These are phyloP conservation scores for Babyrousa celebensis DNA, from an alignment of 2,797 vertebrate genomes.

Conservation along the genomic window DNA sequence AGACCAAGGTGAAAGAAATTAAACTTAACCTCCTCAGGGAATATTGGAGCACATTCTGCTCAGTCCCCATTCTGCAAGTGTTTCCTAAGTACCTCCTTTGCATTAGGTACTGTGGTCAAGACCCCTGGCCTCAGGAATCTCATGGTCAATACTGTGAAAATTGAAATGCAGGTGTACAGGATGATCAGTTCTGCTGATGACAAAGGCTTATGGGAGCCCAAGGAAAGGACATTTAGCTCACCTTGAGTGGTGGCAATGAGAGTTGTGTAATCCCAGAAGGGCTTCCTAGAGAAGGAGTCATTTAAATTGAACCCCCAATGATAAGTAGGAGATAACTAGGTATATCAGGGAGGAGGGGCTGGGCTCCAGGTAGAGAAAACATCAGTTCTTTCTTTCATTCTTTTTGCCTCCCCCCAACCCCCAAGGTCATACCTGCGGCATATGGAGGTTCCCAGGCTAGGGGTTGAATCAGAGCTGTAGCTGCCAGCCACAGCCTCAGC, in stretches of 20 bases:
- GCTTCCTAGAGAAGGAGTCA: not conserved
- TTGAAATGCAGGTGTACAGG: not conserved
- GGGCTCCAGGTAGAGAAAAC: not conserved
- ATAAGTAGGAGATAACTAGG: not conserved
- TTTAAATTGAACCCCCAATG: not conserved
- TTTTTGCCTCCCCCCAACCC: no score
- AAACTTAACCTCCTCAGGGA: constrained; percentile 45
- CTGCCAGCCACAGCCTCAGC: no score
- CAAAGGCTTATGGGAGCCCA: not conserved
- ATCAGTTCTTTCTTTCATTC: not conserved
- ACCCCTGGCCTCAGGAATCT: not conserved
- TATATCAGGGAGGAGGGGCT: not conserved
- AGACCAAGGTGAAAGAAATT: constrained; percentile 3
- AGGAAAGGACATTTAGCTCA: not conserved
- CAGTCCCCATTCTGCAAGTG: not conserved
- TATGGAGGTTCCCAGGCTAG: no score
- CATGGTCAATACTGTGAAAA: not conserved
- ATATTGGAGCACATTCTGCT: constrained; percentile 27
- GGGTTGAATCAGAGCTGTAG: no score
- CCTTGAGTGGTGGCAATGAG: not conserved
- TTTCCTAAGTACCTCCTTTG: not conserved
- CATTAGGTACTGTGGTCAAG: not conserved
- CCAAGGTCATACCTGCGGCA: no score
- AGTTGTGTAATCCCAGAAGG: not conserved
- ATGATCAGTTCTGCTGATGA: not conserved